Percentiles rank a stretch among this genome's conserved stretches.
phyloP scores from a whole-genome alignment of 92 coral and sea anemone genomes.

The Metridium senile region DNA sequence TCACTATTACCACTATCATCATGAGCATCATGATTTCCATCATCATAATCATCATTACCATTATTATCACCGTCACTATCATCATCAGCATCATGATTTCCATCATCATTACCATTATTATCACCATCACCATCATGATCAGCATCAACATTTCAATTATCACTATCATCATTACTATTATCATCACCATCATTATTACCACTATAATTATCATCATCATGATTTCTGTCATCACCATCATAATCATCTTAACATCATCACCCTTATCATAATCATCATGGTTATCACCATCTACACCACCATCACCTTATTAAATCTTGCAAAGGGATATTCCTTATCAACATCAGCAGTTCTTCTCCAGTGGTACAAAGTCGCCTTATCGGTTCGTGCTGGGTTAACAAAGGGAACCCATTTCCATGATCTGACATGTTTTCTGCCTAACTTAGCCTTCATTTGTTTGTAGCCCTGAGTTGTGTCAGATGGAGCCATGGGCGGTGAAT shows the following conservation, averaged over 20 bases:
- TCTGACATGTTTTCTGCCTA: conserved; percentile 89
- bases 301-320: conserved; percentile 93
- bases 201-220: not conserved
- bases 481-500: conserved; percentile 88
- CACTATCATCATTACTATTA: not conserved
- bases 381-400: conserved; percentile 91
- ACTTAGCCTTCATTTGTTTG: conserved; percentile 96
- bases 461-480: conserved; percentile 90
- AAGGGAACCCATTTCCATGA: conserved; percentile 94
- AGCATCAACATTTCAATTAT: not conserved
- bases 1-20: not conserved
- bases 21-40: not conserved
- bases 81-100: no score
- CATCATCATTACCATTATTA: not conserved
- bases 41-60: not conserved
- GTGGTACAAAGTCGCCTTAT: conserved; percentile 84
- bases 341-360: conserved; percentile 97
- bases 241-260: not conserved
- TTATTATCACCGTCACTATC: no score
- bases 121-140: not conserved
- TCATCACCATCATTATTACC: not conserved
- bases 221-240: not conserved
- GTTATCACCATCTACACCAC: not conserved
- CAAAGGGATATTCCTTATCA: conserved; percentile 95
- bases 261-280: not conserved